Evolutionary conservation across 1,140 invertebrate genomes (phyloP).

Genomic region (Ceratina calcarata): DNA sequence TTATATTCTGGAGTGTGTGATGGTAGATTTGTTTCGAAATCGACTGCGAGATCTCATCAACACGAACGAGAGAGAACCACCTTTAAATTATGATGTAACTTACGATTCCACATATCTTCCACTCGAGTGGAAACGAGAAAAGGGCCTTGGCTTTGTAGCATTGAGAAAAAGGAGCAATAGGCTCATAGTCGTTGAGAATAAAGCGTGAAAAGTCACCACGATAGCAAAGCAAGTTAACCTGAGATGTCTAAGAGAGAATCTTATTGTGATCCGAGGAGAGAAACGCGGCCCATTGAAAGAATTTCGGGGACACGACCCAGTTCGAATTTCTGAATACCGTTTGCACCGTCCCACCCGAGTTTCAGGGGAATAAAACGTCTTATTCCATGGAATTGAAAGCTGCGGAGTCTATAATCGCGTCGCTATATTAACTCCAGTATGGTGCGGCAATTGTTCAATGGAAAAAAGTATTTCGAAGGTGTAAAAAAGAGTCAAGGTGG

Average conservation of each 20-base stretch:
- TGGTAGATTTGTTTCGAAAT: too few relatives aligned
- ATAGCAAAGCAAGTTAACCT: constrained; percentile 49
- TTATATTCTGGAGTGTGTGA: too few relatives aligned
- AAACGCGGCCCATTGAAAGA: constrained; percentile 15
- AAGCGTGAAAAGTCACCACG: constrained; percentile 44
- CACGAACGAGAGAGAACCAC: too few relatives aligned
- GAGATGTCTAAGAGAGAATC: constrained; percentile 41
- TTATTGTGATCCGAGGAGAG: constrained; percentile 7
- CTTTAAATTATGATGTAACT: constrained; percentile 26
- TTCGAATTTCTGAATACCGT: constrained; percentile 40
- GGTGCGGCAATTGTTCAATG: neutral
- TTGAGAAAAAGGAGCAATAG: constrained; percentile 23
- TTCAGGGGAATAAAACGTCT: constrained; percentile 27
- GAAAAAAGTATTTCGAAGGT: neutral
- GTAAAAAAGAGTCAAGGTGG: constrained; percentile 44
- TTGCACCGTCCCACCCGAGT: neutral
- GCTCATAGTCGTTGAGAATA: constrained; percentile 54
- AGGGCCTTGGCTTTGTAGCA: constrained; percentile 30
- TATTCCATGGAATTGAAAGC: constrained; percentile 14
- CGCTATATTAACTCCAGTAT: constrained; percentile 28
- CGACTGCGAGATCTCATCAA: constrained; percentile 13
- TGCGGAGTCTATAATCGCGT: constrained; percentile 29
- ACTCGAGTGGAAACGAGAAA: neutral
- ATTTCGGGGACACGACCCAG: constrained; percentile 34
- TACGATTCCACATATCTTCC: neutral